phyloP scores from a whole-genome alignment of 2,888 invertebrate species.

The Mamestra brassicae region DNA sequence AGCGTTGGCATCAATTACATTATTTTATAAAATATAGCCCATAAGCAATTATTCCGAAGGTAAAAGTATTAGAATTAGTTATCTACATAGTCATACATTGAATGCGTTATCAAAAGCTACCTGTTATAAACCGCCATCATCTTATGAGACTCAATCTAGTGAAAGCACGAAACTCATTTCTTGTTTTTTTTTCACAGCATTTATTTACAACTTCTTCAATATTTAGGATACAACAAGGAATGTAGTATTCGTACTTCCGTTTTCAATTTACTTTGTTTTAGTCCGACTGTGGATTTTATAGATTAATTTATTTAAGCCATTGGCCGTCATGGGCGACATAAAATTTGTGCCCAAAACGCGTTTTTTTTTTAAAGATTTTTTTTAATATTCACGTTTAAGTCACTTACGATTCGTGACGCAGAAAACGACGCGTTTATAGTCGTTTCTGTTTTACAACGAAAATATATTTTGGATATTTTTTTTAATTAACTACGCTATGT shows the following conservation, averaged over 20 bases:
- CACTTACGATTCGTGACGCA: background rate
- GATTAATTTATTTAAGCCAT: background rate
- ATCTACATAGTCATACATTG: constrained; percentile 56
- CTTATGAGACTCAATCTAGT: constrained; percentile 53
- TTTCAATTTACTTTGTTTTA: constrained; percentile 22
- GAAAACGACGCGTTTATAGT: background rate
- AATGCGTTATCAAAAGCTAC: constrained; percentile 73
- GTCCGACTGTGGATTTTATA: constrained; percentile 62
- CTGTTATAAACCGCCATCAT: constrained; percentile 58
- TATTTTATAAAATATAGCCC: constrained; percentile 55
- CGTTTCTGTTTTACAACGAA: background rate
- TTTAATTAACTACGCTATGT: constrained; percentile 1
- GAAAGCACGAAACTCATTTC: constrained; percentile 44
- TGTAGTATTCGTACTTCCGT: constrained; percentile 41
- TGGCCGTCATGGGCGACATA: background rate
- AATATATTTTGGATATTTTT: background rate
- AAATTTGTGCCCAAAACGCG: background rate
- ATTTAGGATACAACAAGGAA: constrained; percentile 20
- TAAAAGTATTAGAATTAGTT: constrained; percentile 47
- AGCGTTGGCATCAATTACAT: constrained; percentile 58
- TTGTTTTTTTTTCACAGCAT: constrained; percentile 26
- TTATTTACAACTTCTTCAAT: constrained; percentile 51
- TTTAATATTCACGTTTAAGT: background rate
- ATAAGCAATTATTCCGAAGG: constrained; percentile 48
- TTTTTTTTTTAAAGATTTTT: background rate